These are phyloP conservation scores for Aphelinus atriplicis DNA, from an alignment of 1,140 invertebrate species.

Conservation along the genomic window DNA sequence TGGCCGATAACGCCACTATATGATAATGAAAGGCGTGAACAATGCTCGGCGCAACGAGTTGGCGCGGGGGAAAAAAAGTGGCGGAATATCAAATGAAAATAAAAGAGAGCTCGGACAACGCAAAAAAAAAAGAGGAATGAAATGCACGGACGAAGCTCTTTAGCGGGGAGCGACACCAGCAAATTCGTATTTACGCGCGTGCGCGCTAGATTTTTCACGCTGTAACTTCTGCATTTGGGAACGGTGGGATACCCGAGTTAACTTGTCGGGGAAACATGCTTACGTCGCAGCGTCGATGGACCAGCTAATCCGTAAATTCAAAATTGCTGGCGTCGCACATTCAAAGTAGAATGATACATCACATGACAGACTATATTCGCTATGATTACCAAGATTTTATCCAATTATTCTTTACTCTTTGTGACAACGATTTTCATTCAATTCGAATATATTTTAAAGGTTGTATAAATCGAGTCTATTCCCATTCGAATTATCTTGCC, in stretches of 20 bases:
- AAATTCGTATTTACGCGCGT: conserved; percentile 18
- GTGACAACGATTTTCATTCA: too few relatives aligned
- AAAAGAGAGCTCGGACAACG: not conserved
- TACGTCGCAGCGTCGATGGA: conserved; percentile 5
- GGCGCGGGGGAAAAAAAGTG: not conserved
- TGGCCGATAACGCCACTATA: not conserved
- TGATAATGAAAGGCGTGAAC: conserved; percentile 9
- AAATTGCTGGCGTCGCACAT: conserved; percentile 9
- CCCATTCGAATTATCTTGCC: too few relatives aligned
- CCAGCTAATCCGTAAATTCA: conserved; percentile 23
- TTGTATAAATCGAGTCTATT: too few relatives aligned
- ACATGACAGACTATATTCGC: too few relatives aligned
- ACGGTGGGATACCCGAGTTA: not conserved
- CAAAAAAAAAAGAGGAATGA: not conserved
- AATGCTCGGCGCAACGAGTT: conserved; percentile 8
- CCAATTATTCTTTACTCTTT: too few relatives aligned
- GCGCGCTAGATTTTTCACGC: conserved; percentile 18
- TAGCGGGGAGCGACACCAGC: not conserved
- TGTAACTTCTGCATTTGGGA: not conserved
- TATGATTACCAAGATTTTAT: too few relatives aligned
- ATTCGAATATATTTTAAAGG: too few relatives aligned
- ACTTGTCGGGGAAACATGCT: conserved; percentile 18
- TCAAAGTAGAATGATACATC: conserved; percentile 27
- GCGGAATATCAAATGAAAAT: conserved; percentile 9
- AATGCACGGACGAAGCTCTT: not conserved